Evolutionary conservation across 2,113 vertebrate genomes (phyloP).

Genomic region (Paraplagusia blochii): DNA sequence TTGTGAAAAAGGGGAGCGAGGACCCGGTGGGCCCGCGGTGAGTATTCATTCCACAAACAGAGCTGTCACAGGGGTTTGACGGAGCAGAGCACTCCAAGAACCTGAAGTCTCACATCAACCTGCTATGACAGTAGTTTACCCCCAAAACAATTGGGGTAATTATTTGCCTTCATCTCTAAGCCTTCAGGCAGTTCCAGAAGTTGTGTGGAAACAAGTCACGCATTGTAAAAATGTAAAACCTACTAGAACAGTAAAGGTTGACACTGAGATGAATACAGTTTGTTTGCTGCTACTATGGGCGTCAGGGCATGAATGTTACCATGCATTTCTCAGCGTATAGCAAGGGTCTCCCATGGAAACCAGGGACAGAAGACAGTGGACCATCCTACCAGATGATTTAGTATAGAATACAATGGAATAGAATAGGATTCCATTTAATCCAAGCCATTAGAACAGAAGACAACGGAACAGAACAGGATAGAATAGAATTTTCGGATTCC

Average conservation of each 20-base stretch:
- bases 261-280: conserved; percentile 14
- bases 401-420: too few relatives aligned
- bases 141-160: conserved; percentile 55
- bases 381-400: too few relatives aligned
- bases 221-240: conserved; percentile 35
- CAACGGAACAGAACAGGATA: too few relatives aligned
- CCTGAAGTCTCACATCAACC: conserved; percentile 15
- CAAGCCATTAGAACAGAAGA: too few relatives aligned
- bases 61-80: conserved; percentile 8
- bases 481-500: too few relatives aligned
- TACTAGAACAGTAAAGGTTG: conserved; percentile 28
- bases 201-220: conserved; percentile 20
- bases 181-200: conserved; percentile 30
- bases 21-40: conserved; percentile 80
- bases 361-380: conserved; percentile 29
- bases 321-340: conserved; percentile 36
- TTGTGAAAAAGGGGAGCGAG: conserved; percentile 88
- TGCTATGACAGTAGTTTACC: conserved; percentile 26
- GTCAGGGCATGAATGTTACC: conserved; percentile 21
- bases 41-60: conserved; percentile 64
- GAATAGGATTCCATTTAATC: too few relatives aligned
- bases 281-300: conserved; percentile 22
- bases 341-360: conserved; percentile 46
- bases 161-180: conserved; percentile 8
- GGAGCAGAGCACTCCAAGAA: conserved; percentile 14